Evolutionary conservation across 2,888 invertebrate species (phyloP).

Genomic region (Hyposoter didymator): DNA sequence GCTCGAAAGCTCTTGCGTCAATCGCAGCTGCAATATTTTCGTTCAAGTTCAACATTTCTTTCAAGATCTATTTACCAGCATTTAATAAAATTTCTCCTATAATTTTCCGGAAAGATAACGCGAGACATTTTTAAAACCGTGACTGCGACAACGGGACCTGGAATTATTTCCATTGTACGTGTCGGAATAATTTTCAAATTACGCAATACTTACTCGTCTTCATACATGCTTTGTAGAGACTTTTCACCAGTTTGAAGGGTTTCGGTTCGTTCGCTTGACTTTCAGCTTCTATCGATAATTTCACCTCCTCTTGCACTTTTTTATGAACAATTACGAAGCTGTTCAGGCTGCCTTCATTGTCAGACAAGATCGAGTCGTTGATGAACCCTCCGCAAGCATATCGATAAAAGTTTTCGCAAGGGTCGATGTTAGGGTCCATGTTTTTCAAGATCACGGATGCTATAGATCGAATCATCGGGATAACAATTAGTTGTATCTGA

Average conservation of each 20-base stretch:
- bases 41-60: background rate
- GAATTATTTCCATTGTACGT: background rate
- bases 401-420: constrained; percentile 89
- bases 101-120: too few species aligned
- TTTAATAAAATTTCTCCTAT: too few species aligned
- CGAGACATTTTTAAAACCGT: constrained; percentile 85
- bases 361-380: constrained; percentile 89
- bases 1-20: constrained; percentile 84
- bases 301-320: constrained; percentile 89
- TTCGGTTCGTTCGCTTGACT: constrained; percentile 86
- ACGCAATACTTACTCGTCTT: constrained; percentile 89
- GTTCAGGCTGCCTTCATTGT: constrained; percentile 90
- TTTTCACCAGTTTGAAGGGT: constrained; percentile 92
- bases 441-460: constrained; percentile 88
- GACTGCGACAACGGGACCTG: constrained; percentile 73
- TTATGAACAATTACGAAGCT: constrained; percentile 90
- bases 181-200: background rate
- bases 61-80: background rate
- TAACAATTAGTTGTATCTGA: background rate
- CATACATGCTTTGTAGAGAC: constrained; percentile 95
- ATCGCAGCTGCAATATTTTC: background rate
- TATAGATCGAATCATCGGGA: constrained; percentile 68
- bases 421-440: constrained; percentile 89
- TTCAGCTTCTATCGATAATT: constrained; percentile 88
- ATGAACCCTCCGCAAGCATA: constrained; percentile 86